phyloP scores from a whole-genome alignment of 2,797 vertebrate genomes.

The Periparus ater region DNA sequence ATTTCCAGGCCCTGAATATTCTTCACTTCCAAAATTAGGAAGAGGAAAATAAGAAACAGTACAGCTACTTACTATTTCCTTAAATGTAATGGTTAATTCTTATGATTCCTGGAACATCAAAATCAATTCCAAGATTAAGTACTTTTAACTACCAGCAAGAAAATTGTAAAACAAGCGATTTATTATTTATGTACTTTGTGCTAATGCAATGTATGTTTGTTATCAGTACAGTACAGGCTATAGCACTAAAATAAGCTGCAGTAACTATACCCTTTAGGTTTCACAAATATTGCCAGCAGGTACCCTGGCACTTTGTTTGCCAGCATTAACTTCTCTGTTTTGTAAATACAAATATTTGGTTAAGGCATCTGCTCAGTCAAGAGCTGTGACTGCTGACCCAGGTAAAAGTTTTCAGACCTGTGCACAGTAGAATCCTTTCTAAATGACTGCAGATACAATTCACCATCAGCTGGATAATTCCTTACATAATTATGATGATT shows the following conservation, averaged over 20 bases:
- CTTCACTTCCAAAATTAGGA: neutral
- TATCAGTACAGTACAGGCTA: neutral
- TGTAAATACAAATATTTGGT: slow-evolving; percentile 35
- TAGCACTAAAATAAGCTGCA: neutral
- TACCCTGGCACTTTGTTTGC: neutral
- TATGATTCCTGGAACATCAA: neutral
- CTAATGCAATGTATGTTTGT: neutral
- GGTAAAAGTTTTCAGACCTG: neutral
- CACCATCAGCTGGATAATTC: neutral
- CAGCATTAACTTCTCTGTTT: neutral
- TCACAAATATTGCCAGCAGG: neutral
- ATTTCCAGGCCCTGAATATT: neutral
- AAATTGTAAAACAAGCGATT: neutral
- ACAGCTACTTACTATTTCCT: neutral
- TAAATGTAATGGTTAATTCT: neutral
- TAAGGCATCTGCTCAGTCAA: neutral
- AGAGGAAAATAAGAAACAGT: neutral
- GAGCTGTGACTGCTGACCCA: neutral
- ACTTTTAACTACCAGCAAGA: neutral
- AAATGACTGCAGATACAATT: neutral
- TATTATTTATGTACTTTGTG: neutral
- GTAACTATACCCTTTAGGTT: neutral
- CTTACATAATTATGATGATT: neutral
- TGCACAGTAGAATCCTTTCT: neutral
- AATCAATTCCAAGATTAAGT: neutral